Evolutionary conservation across 2,797 vertebrate species (phyloP).

Genomic region (Synaphobranchus kaupii): DNA sequence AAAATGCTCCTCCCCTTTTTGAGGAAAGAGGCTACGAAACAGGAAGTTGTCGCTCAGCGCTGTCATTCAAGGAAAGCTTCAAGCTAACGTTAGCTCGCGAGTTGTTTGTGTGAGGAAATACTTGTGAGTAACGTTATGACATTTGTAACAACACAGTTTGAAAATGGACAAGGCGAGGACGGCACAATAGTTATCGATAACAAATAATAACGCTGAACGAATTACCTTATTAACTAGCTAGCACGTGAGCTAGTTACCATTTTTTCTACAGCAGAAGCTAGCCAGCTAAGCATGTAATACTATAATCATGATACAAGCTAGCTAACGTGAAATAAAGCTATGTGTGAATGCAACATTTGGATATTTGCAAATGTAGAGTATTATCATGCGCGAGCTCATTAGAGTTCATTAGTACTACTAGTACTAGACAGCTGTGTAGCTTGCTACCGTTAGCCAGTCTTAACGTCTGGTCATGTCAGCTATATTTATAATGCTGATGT

Average conservation of each 20-base stretch:
- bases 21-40: neutral
- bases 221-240: neutral
- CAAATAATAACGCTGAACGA: neutral
- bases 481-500: neutral
- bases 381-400: neutral
- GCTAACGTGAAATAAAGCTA: neutral
- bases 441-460: neutral
- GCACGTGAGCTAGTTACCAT: neutral
- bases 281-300: neutral
- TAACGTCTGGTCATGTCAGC: too few relatives aligned
- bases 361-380: neutral
- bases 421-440: neutral
- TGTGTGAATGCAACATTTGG: neutral
- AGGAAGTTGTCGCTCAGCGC: conserved; percentile 34
- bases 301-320: neutral
- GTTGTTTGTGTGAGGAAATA: conserved; percentile 11
- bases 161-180: neutral
- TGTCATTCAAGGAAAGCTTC: conserved; percentile 32
- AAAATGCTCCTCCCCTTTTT: neutral
- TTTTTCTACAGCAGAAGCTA: neutral
- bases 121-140: conserved; percentile 30
- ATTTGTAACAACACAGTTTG: neutral
- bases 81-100: neutral
- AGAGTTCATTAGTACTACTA: neutral
- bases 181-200: neutral